Percentiles rank a stretch among this genome's conserved stretches.
Conservation (phyloP, 2,888 invertebrate species). For the Rhaphigaster nebulosa region DNA sequence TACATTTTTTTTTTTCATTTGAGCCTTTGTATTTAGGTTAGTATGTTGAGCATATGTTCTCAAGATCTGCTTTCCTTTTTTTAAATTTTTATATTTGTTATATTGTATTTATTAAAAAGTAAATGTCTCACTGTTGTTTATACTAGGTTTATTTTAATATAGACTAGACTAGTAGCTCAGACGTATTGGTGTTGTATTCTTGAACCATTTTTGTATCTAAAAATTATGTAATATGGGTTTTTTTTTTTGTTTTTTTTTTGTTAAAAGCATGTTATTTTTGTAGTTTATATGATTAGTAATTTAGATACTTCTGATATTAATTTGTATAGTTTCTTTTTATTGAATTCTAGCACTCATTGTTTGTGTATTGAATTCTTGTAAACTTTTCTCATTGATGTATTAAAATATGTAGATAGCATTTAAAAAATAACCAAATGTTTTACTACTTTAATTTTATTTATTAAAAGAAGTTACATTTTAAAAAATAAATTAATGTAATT, state of each 20-base stretch:
- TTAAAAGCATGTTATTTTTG: neutral
- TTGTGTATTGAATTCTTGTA: neutral
- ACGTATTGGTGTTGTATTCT: neutral
- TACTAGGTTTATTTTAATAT: neutral
- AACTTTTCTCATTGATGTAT: neutral
- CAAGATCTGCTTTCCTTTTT: neutral
- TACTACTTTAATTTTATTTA: neutral
- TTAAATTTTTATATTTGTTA: neutral
- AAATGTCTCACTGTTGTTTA: neutral
- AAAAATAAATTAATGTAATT: conserved; percentile 5
- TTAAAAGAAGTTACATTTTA: neutral
- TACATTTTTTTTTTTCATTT: neutral
- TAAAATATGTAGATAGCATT: neutral
- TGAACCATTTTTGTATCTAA: neutral
- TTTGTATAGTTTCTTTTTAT: neutral
- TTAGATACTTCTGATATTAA: neutral
- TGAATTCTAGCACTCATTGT: neutral
- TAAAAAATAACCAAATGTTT: conserved; percentile 5
- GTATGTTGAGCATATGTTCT: neutral
- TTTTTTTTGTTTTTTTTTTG: neutral
- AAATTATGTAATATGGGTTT: neutral
- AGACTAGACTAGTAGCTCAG: neutral
- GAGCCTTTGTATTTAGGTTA: neutral
- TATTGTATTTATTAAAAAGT: neutral
- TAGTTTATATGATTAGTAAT: neutral